A percentile compares a stretch with the other conserved stretches of the same genome.
phyloP scores from a whole-genome alignment of 2,113 vertebrate genomes.

The Eulacestoma nigropectus region DNA sequence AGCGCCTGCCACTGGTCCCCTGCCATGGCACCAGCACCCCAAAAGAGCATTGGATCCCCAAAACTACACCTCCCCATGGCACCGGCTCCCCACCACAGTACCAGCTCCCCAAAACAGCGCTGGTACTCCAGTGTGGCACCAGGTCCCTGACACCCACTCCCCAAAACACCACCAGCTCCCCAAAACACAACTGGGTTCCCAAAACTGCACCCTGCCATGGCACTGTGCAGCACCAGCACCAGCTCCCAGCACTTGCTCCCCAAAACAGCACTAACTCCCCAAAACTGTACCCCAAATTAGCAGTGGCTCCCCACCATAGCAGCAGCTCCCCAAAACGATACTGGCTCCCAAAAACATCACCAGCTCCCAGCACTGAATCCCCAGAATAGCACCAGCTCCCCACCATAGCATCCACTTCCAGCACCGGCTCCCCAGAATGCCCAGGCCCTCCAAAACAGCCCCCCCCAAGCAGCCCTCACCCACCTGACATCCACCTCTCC shows the following conservation, averaged over 20 bases:
- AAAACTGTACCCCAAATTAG: not conserved
- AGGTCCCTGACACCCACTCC: not conserved
- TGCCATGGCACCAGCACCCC: not conserved
- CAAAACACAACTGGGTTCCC: not conserved
- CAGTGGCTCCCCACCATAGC: not conserved
- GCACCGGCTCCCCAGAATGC: not conserved
- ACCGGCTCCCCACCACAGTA: fast-evolving
- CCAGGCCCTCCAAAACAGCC: not conserved
- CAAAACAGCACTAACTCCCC: not conserved
- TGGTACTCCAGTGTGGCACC: not conserved
- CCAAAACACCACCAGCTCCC: not conserved
- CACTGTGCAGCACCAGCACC: not conserved
- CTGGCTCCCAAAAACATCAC: not conserved
- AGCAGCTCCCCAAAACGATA: not conserved
- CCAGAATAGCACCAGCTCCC: not conserved
- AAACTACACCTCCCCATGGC: not conserved
- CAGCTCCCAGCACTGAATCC: not conserved
- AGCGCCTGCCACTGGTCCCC: not conserved
- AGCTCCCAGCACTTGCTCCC: not conserved
- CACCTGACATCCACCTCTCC: conserved; percentile 98
- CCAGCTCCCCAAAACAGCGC: not conserved
- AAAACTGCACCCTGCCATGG: not conserved
- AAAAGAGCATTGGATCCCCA: not conserved
- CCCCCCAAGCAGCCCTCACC: not conserved
- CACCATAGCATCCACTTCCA: not conserved